Percentiles rank a stretch among this genome's conserved stretches.
These are phyloP conservation scores for Nycticorax nycticorax DNA, from an alignment of 2,113 vertebrate species.

Conservation along the genomic window DNA sequence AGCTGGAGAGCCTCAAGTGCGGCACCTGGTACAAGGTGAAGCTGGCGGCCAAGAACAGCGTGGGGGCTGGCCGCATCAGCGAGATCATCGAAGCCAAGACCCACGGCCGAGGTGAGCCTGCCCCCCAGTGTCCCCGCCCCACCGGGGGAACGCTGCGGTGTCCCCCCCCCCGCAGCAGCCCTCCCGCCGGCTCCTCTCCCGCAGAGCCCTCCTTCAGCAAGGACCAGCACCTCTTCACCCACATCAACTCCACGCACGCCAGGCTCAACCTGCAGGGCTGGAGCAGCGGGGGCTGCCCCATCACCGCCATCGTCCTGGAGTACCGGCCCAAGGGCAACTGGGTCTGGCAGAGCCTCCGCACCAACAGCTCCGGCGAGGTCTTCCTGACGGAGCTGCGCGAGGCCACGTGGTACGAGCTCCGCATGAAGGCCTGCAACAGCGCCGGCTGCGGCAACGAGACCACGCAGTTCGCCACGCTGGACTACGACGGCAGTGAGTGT, in stretches of 20 bases:
- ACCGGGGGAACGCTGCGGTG: fast-evolving
- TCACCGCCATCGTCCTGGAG: constrained; percentile 88
- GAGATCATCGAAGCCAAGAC: constrained; percentile 99
- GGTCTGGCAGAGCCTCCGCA: constrained; percentile 91
- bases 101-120: constrained; percentile 85
- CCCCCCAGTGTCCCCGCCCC: fast-evolving
- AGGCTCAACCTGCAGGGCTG: constrained; percentile 96
- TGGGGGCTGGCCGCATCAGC: constrained; percentile 95
- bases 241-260: constrained; percentile 96
- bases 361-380: constrained; percentile 89
- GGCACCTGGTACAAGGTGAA: constrained; percentile 99
- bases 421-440: constrained; percentile 98
- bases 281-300: constrained; percentile 96
- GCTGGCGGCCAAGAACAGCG: constrained; percentile 97
- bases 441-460: constrained; percentile 97
- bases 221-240: constrained; percentile 95
- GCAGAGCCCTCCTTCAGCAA: constrained; percentile 97
- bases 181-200: neutral
- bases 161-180: fast-evolving
- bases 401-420: constrained; percentile 98
- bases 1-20: constrained; percentile 93
- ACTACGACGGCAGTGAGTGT: constrained; percentile 96
- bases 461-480: constrained; percentile 92
- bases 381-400: constrained; percentile 94
- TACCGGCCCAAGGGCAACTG: constrained; percentile 94